These are phyloP conservation scores for Athene noctua DNA, from an alignment of 2,113 vertebrate species.

Conservation along the genomic window DNA sequence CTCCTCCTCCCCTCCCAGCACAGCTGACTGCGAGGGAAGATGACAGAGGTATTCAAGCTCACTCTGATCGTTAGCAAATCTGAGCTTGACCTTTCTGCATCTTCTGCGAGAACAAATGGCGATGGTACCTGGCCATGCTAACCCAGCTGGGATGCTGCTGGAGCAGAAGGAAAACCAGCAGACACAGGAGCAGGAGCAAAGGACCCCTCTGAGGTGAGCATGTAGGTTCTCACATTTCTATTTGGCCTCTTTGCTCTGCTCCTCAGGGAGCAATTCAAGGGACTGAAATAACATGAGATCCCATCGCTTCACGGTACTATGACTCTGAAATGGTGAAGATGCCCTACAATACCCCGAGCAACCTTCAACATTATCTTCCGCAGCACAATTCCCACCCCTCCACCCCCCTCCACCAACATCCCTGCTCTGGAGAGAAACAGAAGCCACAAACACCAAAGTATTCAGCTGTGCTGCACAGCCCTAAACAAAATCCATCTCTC, in stretches of 20 bases:
- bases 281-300: not conserved
- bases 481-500: not conserved
- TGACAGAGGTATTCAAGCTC: not conserved
- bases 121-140: not conserved
- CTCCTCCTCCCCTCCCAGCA: not conserved
- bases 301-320: not conserved
- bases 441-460: not conserved
- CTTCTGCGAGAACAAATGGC: not conserved
- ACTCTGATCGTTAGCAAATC: not conserved
- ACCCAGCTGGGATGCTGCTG: not conserved
- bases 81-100: not conserved
- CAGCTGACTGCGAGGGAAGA: fast-evolving
- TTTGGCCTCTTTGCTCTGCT: not conserved
- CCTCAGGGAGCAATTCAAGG: not conserved
- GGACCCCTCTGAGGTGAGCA: not conserved
- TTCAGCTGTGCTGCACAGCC: not conserved
- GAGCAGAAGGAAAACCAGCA: not conserved
- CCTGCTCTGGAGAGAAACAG: not conserved
- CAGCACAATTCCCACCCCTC: not conserved
- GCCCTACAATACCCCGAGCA: not conserved
- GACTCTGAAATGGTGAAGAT: not conserved
- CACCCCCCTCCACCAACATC: not conserved
- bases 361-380: not conserved
- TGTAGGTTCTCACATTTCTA: not conserved
- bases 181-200: not conserved